phyloP scores from a whole-genome alignment of 2,888 invertebrate genomes.

The Drosophila neonasuta region DNA sequence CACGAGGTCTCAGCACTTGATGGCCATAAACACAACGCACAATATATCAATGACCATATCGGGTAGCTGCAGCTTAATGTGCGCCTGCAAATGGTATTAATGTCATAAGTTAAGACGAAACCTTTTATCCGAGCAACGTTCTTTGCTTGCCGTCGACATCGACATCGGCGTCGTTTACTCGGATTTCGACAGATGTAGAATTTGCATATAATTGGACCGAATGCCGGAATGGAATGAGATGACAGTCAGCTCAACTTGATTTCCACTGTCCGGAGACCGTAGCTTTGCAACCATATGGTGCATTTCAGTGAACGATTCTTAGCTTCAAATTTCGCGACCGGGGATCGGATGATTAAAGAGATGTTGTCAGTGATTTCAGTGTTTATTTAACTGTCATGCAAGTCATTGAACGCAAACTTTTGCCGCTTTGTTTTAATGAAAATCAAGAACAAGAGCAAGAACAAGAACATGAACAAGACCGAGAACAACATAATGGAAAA shows the following conservation, averaged over 20 bases:
- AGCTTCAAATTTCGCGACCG: conserved; percentile 10
- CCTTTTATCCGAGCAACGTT: conserved; percentile 56
- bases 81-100: conserved; percentile 70
- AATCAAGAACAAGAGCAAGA: conserved; percentile 3
- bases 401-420: conserved; percentile 69
- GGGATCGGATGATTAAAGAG: not conserved
- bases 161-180: conserved; percentile 34
- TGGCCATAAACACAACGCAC: conserved; percentile 58
- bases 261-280: conserved; percentile 30
- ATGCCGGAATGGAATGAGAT: conserved; percentile 27
- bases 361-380: conserved; percentile 55
- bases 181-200: conserved; percentile 58
- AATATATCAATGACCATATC: conserved; percentile 75
- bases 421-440: conserved; percentile 57
- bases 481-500: not conserved
- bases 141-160: conserved; percentile 10
- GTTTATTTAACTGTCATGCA: conserved; percentile 73
- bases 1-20: conserved; percentile 6
- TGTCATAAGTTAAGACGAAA: conserved; percentile 73
- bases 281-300: conserved; percentile 57
- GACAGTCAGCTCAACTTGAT: conserved; percentile 46
- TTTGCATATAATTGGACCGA: conserved; percentile 72
- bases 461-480: not conserved
- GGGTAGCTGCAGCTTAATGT: conserved; percentile 64
- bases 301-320: conserved; percentile 44